Evolutionary conservation across 2,113 vertebrate genomes (phyloP), one percentile per base, ranked within the genome.

Genomic region (Uria lomvia): DNA sequence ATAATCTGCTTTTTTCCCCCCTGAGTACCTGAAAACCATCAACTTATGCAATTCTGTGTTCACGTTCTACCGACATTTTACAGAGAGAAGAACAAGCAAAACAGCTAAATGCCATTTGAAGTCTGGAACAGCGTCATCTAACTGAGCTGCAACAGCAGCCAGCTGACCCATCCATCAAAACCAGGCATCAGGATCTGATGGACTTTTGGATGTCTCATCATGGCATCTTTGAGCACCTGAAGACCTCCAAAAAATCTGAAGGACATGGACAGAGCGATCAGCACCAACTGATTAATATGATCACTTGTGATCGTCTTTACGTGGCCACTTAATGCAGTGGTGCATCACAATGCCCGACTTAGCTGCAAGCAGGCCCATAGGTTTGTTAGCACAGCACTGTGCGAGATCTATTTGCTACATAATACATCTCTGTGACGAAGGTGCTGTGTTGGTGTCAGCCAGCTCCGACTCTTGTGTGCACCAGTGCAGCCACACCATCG

Each of bases 311-410:
- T 4, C 36, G 30, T 12, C 66, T 88, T 60, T 16, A 27, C 15
- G 52, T 59, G 23, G 7, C 27, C 50, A 36, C 47, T 56, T n/a
- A 22, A 29, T 5, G 24, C 42, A 19, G 40, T 49, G 32, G 66
- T 0, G 0, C 23, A 4, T n/a, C 20, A 8, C 4, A 1, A 12
- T 3, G 24, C 20, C 32, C 38, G 20, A 12, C 52, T 14, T 8
- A 1, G 9, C 58, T 21, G 40, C 52, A 12, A 34, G 7, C 30
- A 43, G 24, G 30, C 40, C 58, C 16, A 1, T 27, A 19, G 1
- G 0, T 42, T 62, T 20, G 21, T 40, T 17, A 47, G 38, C 18
- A 17, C 60, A 36, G 32, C 16, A 7, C 29, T 8, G 13, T 7
- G 34, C 0, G 3, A 73, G 23, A 50, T n/a, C 36, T 60, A 1